Evolutionary conservation across 64 coral and sea anemone species (phyloP).

Genomic region (Montipora capricornis): DNA sequence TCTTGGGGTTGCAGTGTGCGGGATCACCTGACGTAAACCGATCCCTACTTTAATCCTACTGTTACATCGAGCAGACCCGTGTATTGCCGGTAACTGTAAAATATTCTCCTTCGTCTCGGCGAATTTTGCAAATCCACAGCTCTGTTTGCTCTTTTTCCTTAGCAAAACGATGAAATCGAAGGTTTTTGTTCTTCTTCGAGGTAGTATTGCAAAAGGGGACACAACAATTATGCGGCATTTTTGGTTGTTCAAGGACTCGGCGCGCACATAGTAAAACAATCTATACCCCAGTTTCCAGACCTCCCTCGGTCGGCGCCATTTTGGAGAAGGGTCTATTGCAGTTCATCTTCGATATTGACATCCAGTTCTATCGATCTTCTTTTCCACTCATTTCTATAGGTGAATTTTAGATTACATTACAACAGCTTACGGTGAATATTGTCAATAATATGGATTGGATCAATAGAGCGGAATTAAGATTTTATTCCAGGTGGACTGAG

Average conservation of each 20-base stretch:
- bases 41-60: too few species aligned
- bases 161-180: not conserved
- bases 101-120: not conserved
- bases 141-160: not conserved
- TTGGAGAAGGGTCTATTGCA: slow-evolving; percentile 16
- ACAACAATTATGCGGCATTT: not conserved
- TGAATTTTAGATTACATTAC: too few species aligned
- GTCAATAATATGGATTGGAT: too few species aligned
- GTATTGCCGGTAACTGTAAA: not conserved
- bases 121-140: not conserved
- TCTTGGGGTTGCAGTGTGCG: too few species aligned
- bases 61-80: not conserved
- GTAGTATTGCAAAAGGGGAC: slow-evolving; percentile 13
- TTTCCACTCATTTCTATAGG: too few species aligned
- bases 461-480: too few species aligned
- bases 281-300: slow-evolving; percentile 7
- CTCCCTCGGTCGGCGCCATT: not conserved
- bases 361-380: too few species aligned
- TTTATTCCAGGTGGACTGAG: too few species aligned
- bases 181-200: slow-evolving; percentile 30
- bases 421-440: too few species aligned
- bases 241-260: not conserved
- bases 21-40: too few species aligned
- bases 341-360: too few species aligned
- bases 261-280: not conserved